Base-by-base conservation (phyloP, 2,113 vertebrate genomes). In the Natator depressus region DNA sequence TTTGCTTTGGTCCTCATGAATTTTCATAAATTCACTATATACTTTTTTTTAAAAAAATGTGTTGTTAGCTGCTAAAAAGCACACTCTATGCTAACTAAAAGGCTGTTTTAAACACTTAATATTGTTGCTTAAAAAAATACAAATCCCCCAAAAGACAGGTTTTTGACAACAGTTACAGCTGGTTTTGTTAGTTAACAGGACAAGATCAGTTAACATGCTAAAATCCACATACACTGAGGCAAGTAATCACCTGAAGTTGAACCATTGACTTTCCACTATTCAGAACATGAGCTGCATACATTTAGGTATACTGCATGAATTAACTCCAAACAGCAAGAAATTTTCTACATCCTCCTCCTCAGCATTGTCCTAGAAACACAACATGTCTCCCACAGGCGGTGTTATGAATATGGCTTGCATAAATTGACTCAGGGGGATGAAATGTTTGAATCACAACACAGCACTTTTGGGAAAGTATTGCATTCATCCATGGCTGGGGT, bases 1-100 rank as follows among this genome's bases (percentile, higher is more conserved):
- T 98, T 98, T 97, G 98, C 98, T 98, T 98, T 98, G 98, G 98
- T 98, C 98, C 98, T 96, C 97, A 98, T 98, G 98, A 98, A 95
- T 98, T 98, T 98, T 96, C 97, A 98, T 98, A 98, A 97, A 98
- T 98, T 95, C 95, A 96, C 96, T 96, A 97, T 98, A 98, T 97
- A 98, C 2, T 97, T 91, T 97, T 98, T 97, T 96, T 83, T 91
- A 89, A 20, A 93, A 69, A 97, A 98, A 96, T 94, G 97, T 98
- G 93, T 89, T 94, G 95, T 97, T 97, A 97, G 97, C 97, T 97
- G 96, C 97, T 98, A 97, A 97, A 97, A 98, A 98, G 97, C 98
- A 98, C 91, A 93, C 97, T 98, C 96, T 98, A 94, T 95, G 95
- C 97, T 98, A 98, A 98, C 95, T 96, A 96, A 97, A 98, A 98